Evolutionary conservation across 1,140 invertebrate genomes (phyloP), one percentile per base, ranked within the genome.

Genomic region (Pygmarrhopalites habei): DNA sequence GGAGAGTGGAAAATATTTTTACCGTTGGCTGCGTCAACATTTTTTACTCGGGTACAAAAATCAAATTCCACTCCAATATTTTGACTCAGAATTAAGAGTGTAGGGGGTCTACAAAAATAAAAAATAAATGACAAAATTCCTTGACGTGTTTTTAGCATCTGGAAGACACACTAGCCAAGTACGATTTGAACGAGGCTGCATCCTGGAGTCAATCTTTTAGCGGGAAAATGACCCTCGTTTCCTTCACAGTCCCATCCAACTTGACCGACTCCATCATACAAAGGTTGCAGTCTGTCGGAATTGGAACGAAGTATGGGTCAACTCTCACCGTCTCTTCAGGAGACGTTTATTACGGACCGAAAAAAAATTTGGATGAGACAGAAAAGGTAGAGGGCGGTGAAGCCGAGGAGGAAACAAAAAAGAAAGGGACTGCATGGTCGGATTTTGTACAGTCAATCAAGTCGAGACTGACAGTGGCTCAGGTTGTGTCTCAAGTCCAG

Each of bases 401-500:
- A 51, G 30, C 30, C 21, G 60, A 59, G 0, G 49, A 60, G 23
- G 39, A 65, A 26, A 23, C 47, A 12, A 21, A 30, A 1, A 41
- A 35, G 15, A 19, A 43, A 26, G 2, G 28, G 26, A 26, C 23
- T 19, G 19, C 14, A 62, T 86, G 85, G 85, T 78, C 81, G 46
- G 79, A 73, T 66, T 88, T 88, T 73, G 82, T 87, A 32, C 81
- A 82, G 62, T 87, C 85, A 14, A 84, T 88, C 66, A 79, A 85
- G 71, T 87, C 88, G 17, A 85, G 90, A 72, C 76, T 91, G 66
- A 89, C 88, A 7, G 88, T 92, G 26, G 87, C 88, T 65, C 86
- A 90, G 80, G 88, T 92, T 1, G 87, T 92, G 1, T 86, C 88
- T 72, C 84, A 85, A 1, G 88, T 92, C 1, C 77, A 84, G 52